Evolutionary conservation across 2,888 invertebrate species (phyloP).

Genomic region (Spisula solida): DNA sequence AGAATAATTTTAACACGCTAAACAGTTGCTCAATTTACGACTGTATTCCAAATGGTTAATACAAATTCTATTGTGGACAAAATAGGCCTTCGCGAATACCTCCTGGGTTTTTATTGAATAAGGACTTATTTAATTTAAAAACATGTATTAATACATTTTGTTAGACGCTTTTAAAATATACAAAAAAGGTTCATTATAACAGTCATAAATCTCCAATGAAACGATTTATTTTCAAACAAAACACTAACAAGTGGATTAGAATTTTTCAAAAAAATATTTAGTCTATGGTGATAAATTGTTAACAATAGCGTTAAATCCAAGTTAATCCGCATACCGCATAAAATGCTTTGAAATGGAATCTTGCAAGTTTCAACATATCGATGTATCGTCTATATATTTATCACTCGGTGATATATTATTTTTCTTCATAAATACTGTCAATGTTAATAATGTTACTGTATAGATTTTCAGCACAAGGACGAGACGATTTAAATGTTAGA

Average conservation of each 20-base stretch:
- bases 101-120: constrained; percentile 9
- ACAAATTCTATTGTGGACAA: constrained; percentile 17
- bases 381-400: neutral
- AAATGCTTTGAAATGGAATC: neutral
- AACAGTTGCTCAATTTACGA: constrained; percentile 26
- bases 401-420: neutral
- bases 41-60: neutral
- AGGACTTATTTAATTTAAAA: constrained; percentile 6
- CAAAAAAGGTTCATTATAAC: neutral
- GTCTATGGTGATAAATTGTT: neutral
- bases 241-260: neutral
- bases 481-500: neutral
- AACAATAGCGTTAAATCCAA: neutral
- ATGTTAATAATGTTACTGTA: neutral
- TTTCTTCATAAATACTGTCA: constrained; percentile 12
- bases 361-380: constrained; percentile 1
- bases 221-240: neutral
- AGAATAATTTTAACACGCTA: constrained; percentile 27
- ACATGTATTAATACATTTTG: neutral
- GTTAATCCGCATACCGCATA: neutral
- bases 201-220: neutral
- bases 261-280: neutral
- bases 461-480: constrained; percentile 2
- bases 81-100: neutral
- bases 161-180: neutral